Evolutionary conservation across 2,113 vertebrate species (phyloP).

Genomic region (Phaethon lepturus): DNA sequence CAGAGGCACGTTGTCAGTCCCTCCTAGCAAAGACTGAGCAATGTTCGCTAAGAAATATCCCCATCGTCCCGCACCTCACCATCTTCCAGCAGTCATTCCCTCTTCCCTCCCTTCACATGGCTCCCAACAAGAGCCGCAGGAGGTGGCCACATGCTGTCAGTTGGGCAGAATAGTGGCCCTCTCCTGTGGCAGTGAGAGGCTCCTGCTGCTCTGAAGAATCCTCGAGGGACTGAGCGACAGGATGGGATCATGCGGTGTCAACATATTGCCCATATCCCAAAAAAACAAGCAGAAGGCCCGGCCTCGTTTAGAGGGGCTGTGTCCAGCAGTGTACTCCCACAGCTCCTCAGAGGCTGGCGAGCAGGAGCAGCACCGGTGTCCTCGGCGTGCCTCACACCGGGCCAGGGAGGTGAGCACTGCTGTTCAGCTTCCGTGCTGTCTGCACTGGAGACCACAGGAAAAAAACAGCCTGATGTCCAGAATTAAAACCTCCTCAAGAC

Average conservation of each 20-base stretch:
- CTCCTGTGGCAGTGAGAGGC: neutral
- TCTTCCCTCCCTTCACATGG: neutral
- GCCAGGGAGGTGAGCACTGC: neutral
- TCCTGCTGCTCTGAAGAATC: neutral
- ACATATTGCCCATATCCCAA: neutral
- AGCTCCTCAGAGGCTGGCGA: neutral
- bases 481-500: neutral
- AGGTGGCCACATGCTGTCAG: neutral
- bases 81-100: neutral
- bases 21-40: neutral
- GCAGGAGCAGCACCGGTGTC: neutral
- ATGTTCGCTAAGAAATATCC: neutral
- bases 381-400: neutral
- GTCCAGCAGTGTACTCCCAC: neutral
- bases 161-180: neutral
- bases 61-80: neutral
- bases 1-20: neutral
- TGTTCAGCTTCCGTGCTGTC: fast-evolving
- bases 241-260: neutral
- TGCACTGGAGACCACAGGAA: neutral
- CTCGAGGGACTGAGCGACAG: neutral
- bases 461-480: neutral
- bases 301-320: neutral
- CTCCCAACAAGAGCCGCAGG: neutral
- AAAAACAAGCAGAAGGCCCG: neutral